Conservation (phyloP, 2,113 vertebrate species). For the Plectropomus leopardus region DNA sequence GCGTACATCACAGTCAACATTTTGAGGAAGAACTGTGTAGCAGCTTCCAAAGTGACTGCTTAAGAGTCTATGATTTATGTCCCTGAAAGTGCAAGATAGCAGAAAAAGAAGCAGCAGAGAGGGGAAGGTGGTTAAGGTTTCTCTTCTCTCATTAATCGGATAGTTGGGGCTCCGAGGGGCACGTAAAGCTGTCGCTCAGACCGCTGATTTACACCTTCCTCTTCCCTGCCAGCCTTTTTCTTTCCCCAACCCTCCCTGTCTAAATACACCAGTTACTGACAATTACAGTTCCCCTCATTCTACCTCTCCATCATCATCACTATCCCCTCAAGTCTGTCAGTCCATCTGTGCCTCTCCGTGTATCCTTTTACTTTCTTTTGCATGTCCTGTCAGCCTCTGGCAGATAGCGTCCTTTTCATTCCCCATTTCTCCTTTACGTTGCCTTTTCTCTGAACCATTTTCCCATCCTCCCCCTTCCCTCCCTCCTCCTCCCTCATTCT, state of each 20-base stretch:
- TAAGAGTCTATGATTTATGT: conserved; percentile 77
- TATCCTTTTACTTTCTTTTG: conserved; percentile 42
- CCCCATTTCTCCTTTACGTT: conserved; percentile 50
- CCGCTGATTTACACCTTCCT: conserved; percentile 73
- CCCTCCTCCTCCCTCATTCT: conserved; percentile 36
- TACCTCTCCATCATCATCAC: conserved; percentile 61
- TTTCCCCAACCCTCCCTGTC: conserved; percentile 40
- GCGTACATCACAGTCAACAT: conserved; percentile 56
- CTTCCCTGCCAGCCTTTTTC: conserved; percentile 51
- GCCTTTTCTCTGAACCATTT: conserved; percentile 55
- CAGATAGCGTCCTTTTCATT: conserved; percentile 59
- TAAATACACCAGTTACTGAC: conserved; percentile 72
- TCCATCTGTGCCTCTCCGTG: conserved; percentile 41
- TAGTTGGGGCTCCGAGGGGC: conserved; percentile 71
- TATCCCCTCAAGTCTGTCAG: conserved; percentile 28
- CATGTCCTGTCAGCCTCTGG: conserved; percentile 65
- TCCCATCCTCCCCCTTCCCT: conserved; percentile 21
- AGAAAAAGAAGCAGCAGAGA: conserved; percentile 63
- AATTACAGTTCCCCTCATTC: conserved; percentile 57
- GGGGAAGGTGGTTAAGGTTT: conserved; percentile 69
- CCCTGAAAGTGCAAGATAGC: conserved; percentile 74
- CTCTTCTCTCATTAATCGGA: conserved; percentile 78
- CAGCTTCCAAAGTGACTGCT: conserved; percentile 63
- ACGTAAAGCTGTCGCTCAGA: conserved; percentile 76
- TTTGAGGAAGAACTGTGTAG: conserved; percentile 60